These are phyloP conservation scores for Hemibates koningsi DNA, from an alignment of 2,113 vertebrate species.

Conservation along the genomic window DNA sequence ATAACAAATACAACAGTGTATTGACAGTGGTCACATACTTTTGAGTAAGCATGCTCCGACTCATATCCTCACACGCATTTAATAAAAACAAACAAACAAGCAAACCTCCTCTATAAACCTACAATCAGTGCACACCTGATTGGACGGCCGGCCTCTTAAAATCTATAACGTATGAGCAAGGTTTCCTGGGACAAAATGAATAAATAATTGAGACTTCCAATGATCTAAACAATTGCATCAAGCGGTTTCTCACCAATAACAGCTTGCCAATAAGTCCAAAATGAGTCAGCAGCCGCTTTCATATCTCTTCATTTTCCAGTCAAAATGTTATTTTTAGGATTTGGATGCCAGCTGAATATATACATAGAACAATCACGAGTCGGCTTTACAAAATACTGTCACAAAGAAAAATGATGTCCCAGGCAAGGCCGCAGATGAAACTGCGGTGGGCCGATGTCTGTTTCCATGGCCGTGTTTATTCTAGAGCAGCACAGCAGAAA, in stretches of 20 bases:
- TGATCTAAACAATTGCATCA: slow-evolving; percentile 24
- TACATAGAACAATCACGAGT: slow-evolving; percentile 41
- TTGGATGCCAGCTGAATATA: slow-evolving; percentile 32
- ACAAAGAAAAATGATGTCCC: slow-evolving; percentile 52
- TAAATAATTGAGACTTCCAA: not conserved
- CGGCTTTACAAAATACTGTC: slow-evolving; percentile 59
- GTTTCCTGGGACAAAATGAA: not conserved
- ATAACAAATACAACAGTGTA: slow-evolving; percentile 18
- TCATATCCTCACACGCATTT: not conserved
- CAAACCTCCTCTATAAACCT: not conserved
- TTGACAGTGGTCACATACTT: not conserved
- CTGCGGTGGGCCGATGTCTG: slow-evolving; percentile 12
- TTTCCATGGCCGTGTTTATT: slow-evolving; percentile 63
- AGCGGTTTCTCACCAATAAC: slow-evolving; percentile 1
- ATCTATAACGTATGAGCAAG: not conserved
- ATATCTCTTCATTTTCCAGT: slow-evolving; percentile 31
- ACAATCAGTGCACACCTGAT: not conserved
- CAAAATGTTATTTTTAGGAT: slow-evolving; percentile 52
- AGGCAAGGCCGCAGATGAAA: slow-evolving; percentile 38
- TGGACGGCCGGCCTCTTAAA: not conserved
- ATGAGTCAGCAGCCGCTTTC: not conserved
- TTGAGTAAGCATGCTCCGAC: not conserved
- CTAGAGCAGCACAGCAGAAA: slow-evolving; percentile 44
- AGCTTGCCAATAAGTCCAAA: slow-evolving; percentile 5
- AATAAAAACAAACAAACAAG: not conserved